These are phyloP conservation scores for Eupeodes luniger DNA, from an alignment of 2,888 invertebrate genomes.

Conservation along the genomic window DNA sequence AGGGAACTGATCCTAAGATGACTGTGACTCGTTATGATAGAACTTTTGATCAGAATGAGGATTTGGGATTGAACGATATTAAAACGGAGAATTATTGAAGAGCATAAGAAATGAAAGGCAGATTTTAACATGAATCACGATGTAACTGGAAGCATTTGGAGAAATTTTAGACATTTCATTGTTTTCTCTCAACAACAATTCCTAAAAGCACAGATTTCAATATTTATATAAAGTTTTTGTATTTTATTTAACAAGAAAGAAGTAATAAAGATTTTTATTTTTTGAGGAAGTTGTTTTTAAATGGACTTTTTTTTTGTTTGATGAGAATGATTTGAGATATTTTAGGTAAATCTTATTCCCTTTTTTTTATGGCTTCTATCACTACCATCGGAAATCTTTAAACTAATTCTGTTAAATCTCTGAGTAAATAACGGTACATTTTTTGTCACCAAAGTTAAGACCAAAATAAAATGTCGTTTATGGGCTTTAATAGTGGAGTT, in stretches of 20 bases:
- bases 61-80: constrained; percentile 97
- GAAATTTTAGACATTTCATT: not conserved
- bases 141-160: constrained; percentile 25
- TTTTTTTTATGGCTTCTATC: no score
- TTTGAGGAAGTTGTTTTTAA: not conserved
- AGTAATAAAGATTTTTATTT: constrained; percentile 33
- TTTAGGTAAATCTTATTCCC: no score
- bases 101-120: not conserved
- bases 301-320: not conserved
- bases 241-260: not conserved
- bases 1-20: constrained; percentile 89
- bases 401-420: no score
- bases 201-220: constrained; percentile 44
- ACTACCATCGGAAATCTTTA: no score
- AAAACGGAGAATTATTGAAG: constrained; percentile 92
- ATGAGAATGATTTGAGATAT: no score
- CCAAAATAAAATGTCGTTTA: no score
- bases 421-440: no score
- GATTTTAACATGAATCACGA: not conserved
- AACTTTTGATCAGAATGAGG: constrained; percentile 96
- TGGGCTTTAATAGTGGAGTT: no score
- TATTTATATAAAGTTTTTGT: constrained; percentile 37
- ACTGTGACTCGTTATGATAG: constrained; percentile 92
- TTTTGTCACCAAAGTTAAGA: no score
- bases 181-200: constrained; percentile 15